Percentiles rank a stretch among this genome's conserved stretches.
These are phyloP conservation scores for Pseudomyrmex concolor DNA, from an alignment of 1,140 invertebrate species.

Conservation along the genomic window DNA sequence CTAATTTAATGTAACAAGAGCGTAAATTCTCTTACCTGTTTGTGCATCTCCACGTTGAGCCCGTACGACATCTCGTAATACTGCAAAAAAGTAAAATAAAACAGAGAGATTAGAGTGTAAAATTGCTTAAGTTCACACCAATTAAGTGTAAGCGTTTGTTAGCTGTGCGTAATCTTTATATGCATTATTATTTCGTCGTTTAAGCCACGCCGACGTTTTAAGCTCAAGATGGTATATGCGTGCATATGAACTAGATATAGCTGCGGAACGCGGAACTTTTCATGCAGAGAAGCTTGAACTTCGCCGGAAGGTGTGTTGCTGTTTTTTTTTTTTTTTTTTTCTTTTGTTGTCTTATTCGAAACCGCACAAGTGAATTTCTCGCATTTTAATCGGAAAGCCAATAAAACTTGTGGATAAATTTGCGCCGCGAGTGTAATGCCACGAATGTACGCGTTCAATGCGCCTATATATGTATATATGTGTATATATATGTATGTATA, in stretches of 20 bases:
- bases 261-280: constrained; percentile 36
- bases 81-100: constrained; percentile 88
- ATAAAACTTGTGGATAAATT: constrained; percentile 19
- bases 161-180: constrained; percentile 11
- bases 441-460: neutral
- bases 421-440: constrained; percentile 4
- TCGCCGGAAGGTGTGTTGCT: constrained; percentile 36
- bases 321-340: too few species aligned
- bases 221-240: constrained; percentile 44
- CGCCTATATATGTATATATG: too few species aligned
- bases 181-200: constrained; percentile 28
- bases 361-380: constrained; percentile 15
- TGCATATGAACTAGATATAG: constrained; percentile 17
- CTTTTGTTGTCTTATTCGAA: constrained; percentile 34
- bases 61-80: constrained; percentile 99
- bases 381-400: constrained; percentile 6
- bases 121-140: constrained; percentile 18
- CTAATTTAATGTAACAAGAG: constrained; percentile 7
- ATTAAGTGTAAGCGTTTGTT: constrained; percentile 46
- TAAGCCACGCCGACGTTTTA: constrained; percentile 49
- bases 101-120: constrained; percentile 47
- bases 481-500: too few species aligned
- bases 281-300: constrained; percentile 56
- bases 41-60: constrained; percentile 99
- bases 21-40: constrained; percentile 91